Evolutionary conservation across 2,888 invertebrate genomes (phyloP).

Genomic region (Quadroppia sp.): DNA sequence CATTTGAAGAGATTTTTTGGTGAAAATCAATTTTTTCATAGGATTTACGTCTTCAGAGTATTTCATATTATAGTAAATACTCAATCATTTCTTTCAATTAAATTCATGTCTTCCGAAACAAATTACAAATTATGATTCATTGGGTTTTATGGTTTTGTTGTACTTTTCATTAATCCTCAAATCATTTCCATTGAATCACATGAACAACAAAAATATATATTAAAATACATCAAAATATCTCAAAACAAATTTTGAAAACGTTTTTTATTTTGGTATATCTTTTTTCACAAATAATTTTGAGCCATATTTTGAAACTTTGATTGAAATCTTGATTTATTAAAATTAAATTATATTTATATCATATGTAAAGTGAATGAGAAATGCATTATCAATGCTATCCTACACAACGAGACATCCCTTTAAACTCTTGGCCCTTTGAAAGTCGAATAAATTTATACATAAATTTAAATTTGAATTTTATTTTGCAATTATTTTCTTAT

Average conservation of each 20-base stretch:
- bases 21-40: not conserved
- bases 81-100: not conserved
- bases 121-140: constrained; percentile 5
- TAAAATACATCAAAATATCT: too few species aligned
- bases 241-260: too few species aligned
- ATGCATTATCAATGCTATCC: not conserved
- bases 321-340: not conserved
- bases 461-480: too few species aligned
- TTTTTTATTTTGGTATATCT: too few species aligned
- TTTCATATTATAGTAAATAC: not conserved
- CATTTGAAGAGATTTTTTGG: too few species aligned
- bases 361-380: not conserved
- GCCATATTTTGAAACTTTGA: not conserved
- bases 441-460: too few species aligned
- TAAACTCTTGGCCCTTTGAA: too few species aligned
- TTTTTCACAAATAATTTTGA: not conserved
- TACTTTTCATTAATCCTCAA: not conserved
- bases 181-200: too few species aligned
- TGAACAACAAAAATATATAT: too few species aligned
- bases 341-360: not conserved
- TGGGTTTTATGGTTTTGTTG: not conserved
- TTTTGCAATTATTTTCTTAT: too few species aligned
- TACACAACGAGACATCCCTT: not conserved
- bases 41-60: too few species aligned
- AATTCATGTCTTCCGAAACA: not conserved